These are phyloP conservation scores for Corythaixoides concolor DNA, from an alignment of 2,113 vertebrate genomes.

Conservation along the genomic window DNA sequence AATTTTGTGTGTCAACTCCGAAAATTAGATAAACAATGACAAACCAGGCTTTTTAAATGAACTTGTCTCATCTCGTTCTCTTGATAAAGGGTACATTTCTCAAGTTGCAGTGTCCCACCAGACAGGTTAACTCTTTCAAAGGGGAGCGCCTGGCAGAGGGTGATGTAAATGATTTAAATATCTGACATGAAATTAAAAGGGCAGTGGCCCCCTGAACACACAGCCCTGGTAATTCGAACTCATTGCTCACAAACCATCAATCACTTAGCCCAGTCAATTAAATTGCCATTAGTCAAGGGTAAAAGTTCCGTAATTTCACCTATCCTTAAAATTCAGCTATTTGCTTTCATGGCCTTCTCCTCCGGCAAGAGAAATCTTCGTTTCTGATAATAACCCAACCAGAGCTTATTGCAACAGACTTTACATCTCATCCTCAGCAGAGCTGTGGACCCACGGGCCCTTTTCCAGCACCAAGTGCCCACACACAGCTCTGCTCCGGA, in stretches of 20 bases:
- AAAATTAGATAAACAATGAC: slow-evolving; percentile 88
- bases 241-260: slow-evolving; percentile 45
- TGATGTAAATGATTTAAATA: slow-evolving; percentile 27
- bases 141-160: not conserved
- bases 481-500: not conserved
- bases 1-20: slow-evolving; percentile 82
- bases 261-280: slow-evolving; percentile 41
- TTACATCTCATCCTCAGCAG: not conserved
- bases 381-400: not conserved
- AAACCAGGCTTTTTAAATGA: slow-evolving; percentile 84
- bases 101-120: slow-evolving; percentile 34
- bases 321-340: not conserved
- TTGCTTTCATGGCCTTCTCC: not conserved
- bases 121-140: slow-evolving; percentile 73
- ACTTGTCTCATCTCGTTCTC: slow-evolving; percentile 89
- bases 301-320: not conserved
- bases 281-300: slow-evolving; percentile 21
- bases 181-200: slow-evolving; percentile 59
- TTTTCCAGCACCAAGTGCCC: not conserved
- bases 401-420: not conserved
- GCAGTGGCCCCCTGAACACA: not conserved
- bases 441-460: not conserved
- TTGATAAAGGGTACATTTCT: slow-evolving; percentile 71
- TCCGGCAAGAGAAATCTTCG: not conserved
- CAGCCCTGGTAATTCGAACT: slow-evolving; percentile 24